These are phyloP conservation scores for Temnothorax longispinosus DNA, from an alignment of 1,140 invertebrate species.

Conservation along the genomic window DNA sequence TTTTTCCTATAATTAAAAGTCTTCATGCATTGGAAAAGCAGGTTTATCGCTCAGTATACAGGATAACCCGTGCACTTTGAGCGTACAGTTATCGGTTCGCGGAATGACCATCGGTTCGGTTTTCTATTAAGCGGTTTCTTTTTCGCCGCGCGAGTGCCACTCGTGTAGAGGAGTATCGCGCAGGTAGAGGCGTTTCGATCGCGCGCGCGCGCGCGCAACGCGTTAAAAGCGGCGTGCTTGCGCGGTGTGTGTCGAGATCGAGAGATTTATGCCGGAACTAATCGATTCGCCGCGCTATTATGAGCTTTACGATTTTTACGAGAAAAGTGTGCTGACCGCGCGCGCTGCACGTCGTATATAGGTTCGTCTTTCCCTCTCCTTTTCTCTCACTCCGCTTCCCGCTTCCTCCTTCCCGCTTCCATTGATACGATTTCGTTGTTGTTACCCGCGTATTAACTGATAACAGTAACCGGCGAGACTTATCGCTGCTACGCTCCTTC, in stretches of 20 bases:
- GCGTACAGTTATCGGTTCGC: conserved; percentile 14
- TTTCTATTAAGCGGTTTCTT: conserved; percentile 35
- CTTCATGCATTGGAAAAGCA: conserved; percentile 14
- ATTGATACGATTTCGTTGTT: conserved; percentile 27
- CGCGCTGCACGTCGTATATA: neutral
- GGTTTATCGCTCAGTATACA: conserved; percentile 23
- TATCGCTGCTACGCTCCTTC: neutral
- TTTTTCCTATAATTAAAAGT: neutral
- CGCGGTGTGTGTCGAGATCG: conserved; percentile 39
- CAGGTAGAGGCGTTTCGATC: neutral
- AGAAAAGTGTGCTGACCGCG: conserved; percentile 23
- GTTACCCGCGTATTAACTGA: conserved; percentile 1
- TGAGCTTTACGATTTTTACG: conserved; percentile 37
- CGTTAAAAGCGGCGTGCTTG: conserved; percentile 17
- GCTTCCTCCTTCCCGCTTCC: neutral
- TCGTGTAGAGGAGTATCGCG: neutral
- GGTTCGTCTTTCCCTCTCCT: neutral
- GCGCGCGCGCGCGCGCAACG: neutral
- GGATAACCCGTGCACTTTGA: conserved; percentile 8
- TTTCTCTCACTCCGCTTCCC: neutral
- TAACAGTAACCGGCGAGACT: conserved; percentile 12
- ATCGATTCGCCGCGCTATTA: conserved; percentile 43
- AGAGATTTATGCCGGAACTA: conserved; percentile 51
- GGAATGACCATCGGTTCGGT: neutral
- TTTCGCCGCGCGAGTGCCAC: neutral